phyloP scores from a whole-genome alignment of 2,888 invertebrate genomes.

The Julus scanicus region DNA sequence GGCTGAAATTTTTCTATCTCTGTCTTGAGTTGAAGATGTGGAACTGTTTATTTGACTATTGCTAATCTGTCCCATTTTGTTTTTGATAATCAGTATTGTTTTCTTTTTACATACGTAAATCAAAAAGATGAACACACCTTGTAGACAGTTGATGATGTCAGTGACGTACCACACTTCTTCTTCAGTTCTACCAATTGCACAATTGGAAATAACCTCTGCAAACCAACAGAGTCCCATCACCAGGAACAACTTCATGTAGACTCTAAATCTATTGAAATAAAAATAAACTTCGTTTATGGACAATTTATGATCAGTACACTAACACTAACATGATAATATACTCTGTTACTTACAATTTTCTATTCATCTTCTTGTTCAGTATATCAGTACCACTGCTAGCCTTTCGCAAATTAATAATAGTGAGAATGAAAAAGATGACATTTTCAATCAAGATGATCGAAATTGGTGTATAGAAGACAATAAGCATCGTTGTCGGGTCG shows the following conservation, averaged over 20 bases:
- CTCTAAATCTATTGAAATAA: constrained; percentile 14
- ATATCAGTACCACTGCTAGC: constrained; percentile 53
- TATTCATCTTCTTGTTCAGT: constrained; percentile 54
- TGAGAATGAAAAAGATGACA: constrained; percentile 50
- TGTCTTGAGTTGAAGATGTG: neutral
- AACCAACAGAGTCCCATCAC: constrained; percentile 52
- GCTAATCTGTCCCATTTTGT: neutral
- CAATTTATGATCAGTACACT: no score
- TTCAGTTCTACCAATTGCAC: neutral
- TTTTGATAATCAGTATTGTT: neutral
- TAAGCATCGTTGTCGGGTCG: neutral
- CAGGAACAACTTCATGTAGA: constrained; percentile 28
- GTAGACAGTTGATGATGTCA: constrained; percentile 50
- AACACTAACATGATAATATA: no score
- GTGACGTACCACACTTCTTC: constrained; percentile 41
- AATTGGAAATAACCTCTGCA: constrained; percentile 31
- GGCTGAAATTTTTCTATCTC: neutral
- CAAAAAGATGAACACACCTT: constrained; percentile 50
- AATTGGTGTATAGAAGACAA: constrained; percentile 52
- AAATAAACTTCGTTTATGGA: no score
- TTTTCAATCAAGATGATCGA: constrained; percentile 43
- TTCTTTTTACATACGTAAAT: constrained; percentile 51
- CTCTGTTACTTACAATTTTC: constrained; percentile 52
- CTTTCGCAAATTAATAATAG: constrained; percentile 49
- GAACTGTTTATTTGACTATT: neutral